A percentile compares a stretch with the other conserved stretches of the same genome.
Conservation (phyloP, 2,113 vertebrate genomes). For the Tetrao urogallus region DNA sequence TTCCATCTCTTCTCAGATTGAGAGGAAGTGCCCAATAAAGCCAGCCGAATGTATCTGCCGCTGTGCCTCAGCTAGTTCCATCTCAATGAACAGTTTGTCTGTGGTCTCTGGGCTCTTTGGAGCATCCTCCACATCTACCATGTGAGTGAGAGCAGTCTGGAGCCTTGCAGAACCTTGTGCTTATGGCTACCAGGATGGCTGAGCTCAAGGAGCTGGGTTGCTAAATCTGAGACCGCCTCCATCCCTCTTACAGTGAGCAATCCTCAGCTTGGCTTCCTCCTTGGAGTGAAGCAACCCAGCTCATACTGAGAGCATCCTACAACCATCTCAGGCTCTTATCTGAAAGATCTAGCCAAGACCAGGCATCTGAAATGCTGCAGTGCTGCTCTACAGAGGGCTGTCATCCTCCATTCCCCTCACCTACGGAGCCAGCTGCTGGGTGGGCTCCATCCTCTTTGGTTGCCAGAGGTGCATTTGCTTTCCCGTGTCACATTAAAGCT, state of each 20-base stretch:
- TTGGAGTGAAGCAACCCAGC: background rate
- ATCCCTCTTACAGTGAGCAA: background rate
- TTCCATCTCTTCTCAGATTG: background rate
- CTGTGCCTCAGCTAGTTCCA: background rate
- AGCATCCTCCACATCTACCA: background rate
- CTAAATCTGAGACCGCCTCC: background rate
- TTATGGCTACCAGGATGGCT: background rate
- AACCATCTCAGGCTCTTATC: background rate
- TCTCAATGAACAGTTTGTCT: background rate
- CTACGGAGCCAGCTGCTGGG: background rate
- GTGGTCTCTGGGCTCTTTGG: background rate
- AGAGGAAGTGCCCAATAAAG: background rate
- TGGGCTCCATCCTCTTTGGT: background rate
- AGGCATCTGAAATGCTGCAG: background rate
- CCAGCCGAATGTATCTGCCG: background rate
- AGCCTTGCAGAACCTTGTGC: rapidly evolving
- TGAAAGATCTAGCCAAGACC: background rate
- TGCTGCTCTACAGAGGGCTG: background rate
- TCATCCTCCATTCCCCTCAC: background rate
- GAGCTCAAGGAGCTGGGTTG: background rate
- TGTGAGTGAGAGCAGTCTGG: background rate
- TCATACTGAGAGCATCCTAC: background rate
- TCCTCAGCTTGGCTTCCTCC: background rate
- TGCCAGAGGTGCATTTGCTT: conserved; percentile 58
- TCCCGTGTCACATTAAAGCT: conserved; percentile 59